A percentile compares a stretch with the other conserved stretches of the same genome.
phyloP scores from a whole-genome alignment of 64 coral and sea anemone genomes.

The Anthopleura sola region DNA sequence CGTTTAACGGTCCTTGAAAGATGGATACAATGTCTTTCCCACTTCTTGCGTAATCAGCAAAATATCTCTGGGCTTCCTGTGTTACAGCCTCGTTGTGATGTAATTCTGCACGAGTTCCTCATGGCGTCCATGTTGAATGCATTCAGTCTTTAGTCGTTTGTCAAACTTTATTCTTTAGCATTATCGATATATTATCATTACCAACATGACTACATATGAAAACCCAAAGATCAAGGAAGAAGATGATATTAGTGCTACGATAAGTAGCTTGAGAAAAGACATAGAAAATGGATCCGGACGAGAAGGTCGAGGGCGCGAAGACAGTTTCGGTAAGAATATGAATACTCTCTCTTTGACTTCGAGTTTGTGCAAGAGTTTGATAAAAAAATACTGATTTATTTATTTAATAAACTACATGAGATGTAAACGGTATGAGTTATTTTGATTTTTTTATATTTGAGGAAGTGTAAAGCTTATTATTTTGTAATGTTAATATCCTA shows the following conservation, averaged over 20 bases:
- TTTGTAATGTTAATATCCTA: too few species aligned
- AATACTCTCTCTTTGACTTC: neutral
- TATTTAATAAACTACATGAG: neutral
- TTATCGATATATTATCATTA: neutral
- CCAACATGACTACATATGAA: constrained; percentile 35
- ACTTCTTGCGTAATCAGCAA: too few species aligned
- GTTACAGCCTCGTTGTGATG: neutral
- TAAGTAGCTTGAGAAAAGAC: constrained; percentile 58
- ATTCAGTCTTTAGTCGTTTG: neutral
- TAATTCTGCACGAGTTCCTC: neutral
- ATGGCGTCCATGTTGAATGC: constrained; percentile 29
- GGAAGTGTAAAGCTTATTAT: too few species aligned
- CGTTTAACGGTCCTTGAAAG: too few species aligned
- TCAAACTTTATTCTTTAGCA: neutral
- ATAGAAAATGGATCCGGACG: constrained; percentile 55
- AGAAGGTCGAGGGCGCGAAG: constrained; percentile 22
- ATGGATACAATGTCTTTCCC: too few species aligned
- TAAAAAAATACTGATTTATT: neutral
- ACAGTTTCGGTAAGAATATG: neutral
- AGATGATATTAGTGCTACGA: constrained; percentile 58
- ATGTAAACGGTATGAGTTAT: too few species aligned
- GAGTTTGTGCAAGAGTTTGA: neutral
- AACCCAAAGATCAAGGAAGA: constrained; percentile 37
- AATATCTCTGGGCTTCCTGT: neutral
- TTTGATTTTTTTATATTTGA: neutral